These are phyloP conservation scores for Plagiodera versicolora DNA, from an alignment of 2,888 invertebrate species.

Conservation along the genomic window DNA sequence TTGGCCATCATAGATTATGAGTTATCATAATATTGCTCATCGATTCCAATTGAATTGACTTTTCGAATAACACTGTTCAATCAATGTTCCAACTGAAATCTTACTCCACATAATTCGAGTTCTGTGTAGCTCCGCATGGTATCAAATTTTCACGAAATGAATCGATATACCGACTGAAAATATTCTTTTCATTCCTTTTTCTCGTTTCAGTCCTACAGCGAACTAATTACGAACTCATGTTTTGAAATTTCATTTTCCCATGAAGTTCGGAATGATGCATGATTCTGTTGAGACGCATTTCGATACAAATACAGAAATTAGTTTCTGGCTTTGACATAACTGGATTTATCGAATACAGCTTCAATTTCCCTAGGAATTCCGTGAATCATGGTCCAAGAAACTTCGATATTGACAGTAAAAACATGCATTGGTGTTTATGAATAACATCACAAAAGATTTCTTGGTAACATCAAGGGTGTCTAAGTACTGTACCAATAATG, in stretches of 20 bases:
- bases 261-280: background rate
- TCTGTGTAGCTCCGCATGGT: background rate
- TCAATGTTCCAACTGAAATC: too few species aligned
- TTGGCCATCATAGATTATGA: too few species aligned
- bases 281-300: slow-evolving; percentile 2
- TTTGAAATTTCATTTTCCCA: background rate
- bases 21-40: too few species aligned
- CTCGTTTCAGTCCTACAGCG: background rate
- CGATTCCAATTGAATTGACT: too few species aligned
- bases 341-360: slow-evolving; percentile 26
- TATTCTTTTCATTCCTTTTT: background rate
- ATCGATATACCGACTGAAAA: background rate
- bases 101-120: background rate
- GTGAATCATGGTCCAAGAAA: background rate
- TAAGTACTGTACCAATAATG: too few species aligned
- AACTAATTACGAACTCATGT: slow-evolving; percentile 1
- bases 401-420: background rate
- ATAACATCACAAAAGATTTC: too few species aligned
- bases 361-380: background rate
- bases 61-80: too few species aligned
- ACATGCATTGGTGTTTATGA: background rate
- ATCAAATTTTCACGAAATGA: background rate
- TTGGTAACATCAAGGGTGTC: too few species aligned
- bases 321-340: slow-evolving; percentile 28
- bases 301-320: slow-evolving; percentile 21